A percentile compares a stretch with the other conserved stretches of the same genome.
These are phyloP conservation scores for Cyanocitta stelleri DNA, from an alignment of 2,113 vertebrate species.

Conservation along the genomic window DNA sequence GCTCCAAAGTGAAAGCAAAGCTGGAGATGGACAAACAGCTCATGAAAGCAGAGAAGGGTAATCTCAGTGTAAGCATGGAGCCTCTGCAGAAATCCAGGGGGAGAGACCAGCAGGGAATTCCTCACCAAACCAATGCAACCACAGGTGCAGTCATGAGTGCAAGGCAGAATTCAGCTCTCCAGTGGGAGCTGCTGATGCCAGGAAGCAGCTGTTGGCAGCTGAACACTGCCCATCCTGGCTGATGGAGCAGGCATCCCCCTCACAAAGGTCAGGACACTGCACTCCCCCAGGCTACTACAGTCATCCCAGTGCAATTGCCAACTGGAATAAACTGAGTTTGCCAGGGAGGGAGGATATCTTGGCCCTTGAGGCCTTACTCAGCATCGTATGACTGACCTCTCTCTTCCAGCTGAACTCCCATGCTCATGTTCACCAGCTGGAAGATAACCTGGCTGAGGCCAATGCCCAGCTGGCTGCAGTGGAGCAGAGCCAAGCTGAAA, in stretches of 20 bases:
- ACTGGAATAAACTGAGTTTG: background rate
- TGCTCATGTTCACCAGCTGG: constrained; percentile 55
- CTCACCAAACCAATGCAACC: background rate
- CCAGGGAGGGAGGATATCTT: background rate
- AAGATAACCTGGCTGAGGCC: constrained; percentile 73
- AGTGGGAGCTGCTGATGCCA: background rate
- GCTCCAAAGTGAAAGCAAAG: constrained; percentile 62
- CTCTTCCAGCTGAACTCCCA: constrained; percentile 65
- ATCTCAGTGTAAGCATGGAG: constrained; percentile 58
- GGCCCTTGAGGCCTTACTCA: background rate
- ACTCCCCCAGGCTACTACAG: background rate
- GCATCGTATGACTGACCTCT: background rate
- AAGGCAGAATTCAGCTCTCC: background rate
- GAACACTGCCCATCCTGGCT: background rate
- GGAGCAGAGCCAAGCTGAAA: constrained; percentile 74
- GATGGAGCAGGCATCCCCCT: background rate
- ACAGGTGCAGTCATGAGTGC: background rate
- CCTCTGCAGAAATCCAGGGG: constrained; percentile 68
- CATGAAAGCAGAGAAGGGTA: constrained; percentile 68
- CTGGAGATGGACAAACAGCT: constrained; percentile 74
- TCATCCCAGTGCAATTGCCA: background rate
- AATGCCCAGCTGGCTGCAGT: constrained; percentile 63
- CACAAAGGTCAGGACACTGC: background rate
- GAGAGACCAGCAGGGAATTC: background rate
- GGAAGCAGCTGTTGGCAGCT: background rate